These are phyloP conservation scores for Cryptoblepharus egeriae DNA, from an alignment of 2,797 vertebrate species.

Conservation along the genomic window DNA sequence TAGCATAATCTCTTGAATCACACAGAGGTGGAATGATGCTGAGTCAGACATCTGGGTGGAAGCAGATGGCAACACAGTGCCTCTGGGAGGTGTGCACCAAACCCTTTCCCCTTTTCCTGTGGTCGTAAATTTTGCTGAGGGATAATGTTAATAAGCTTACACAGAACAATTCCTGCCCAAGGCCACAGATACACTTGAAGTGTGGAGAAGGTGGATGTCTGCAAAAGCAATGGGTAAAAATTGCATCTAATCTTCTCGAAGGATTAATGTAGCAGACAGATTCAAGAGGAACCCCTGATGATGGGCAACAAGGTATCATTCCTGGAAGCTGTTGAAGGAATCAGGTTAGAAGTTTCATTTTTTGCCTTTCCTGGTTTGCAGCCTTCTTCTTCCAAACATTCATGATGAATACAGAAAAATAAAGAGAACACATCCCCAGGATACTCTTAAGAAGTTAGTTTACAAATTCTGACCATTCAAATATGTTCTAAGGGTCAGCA, in stretches of 20 bases:
- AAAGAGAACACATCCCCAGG: background rate
- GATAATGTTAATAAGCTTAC: conserved; percentile 42
- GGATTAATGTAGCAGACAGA: background rate
- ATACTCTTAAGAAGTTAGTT: background rate
- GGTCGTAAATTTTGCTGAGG: conserved; percentile 20
- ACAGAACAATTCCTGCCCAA: conserved; percentile 36
- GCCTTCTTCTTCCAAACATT: background rate
- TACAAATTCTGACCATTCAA: background rate
- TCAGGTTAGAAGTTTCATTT: background rate
- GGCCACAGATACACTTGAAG: conserved; percentile 28
- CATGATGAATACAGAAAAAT: background rate
- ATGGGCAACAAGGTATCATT: background rate
- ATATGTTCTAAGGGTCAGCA: background rate
- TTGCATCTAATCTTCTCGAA: background rate
- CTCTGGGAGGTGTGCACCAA: conserved; percentile 56
- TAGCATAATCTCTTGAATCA: conserved; percentile 30
- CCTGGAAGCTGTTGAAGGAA: background rate
- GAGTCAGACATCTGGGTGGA: conserved; percentile 43
- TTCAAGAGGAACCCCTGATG: conserved; percentile 2
- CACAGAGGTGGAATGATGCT: conserved; percentile 32
- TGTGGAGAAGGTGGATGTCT: background rate
- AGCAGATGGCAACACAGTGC: conserved; percentile 58
- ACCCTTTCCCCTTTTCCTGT: conserved; percentile 33
- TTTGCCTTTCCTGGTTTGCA: background rate
- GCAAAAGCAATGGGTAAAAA: background rate